phyloP scores from a whole-genome alignment of 1,140 invertebrate species.

The Magallana angulata region DNA sequence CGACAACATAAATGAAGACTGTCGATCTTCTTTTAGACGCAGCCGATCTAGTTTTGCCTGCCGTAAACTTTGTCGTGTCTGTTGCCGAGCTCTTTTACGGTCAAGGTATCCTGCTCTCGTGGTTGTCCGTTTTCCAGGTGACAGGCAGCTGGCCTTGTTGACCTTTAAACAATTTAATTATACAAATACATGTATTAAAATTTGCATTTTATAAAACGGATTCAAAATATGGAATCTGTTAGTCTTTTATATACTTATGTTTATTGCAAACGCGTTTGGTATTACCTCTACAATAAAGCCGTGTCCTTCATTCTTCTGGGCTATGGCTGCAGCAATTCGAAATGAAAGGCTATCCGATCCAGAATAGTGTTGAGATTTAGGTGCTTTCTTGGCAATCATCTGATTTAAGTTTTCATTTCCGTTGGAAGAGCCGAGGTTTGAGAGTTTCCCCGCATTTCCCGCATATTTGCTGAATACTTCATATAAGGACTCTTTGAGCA shows the following conservation, averaged over 20 bases:
- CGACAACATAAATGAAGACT: not conserved
- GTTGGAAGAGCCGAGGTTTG: not conserved
- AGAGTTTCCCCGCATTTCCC: conserved; percentile 1
- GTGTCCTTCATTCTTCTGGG: conserved; percentile 36
- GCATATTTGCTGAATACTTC: not conserved
- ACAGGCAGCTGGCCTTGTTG: not conserved
- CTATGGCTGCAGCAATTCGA: not conserved
- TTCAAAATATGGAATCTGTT: not conserved
- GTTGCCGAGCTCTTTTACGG: not conserved
- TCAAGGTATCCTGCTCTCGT: not conserved
- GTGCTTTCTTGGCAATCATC: conserved; percentile 14
- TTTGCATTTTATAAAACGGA: not conserved
- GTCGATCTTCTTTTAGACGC: not conserved
- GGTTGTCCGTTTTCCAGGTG: conserved; percentile 1
- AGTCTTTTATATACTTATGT: conserved; percentile 24
- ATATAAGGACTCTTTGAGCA: not conserved
- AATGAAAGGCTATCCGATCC: not conserved
- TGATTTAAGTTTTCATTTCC: not conserved
- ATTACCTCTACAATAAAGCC: conserved; percentile 45
- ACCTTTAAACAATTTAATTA: not conserved
- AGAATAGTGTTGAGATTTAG: not conserved
- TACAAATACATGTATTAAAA: not conserved
- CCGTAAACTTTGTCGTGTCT: not conserved
- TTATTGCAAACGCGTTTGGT: not conserved
- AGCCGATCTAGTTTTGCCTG: not conserved